Conservation (phyloP, 2,797 vertebrate species). For the Lepilemur septentrionalis region DNA sequence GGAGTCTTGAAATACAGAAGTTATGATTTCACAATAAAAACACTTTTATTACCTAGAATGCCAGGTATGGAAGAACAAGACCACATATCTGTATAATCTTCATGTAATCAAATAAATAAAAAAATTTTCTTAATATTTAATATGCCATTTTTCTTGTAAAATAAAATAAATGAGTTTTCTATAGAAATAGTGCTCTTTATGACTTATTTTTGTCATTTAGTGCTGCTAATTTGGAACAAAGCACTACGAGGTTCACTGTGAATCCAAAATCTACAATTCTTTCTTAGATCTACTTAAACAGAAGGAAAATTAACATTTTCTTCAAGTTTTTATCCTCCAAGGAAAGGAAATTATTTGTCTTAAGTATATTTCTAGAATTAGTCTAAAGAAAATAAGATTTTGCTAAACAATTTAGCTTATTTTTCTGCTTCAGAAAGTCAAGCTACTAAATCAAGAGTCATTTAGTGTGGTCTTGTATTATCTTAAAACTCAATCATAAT, state of each 20-base stretch:
- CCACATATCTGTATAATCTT: neutral
- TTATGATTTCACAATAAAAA: slow-evolving; percentile 1
- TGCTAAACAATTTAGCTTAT: slow-evolving; percentile 1
- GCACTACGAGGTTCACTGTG: neutral
- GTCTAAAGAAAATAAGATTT: slow-evolving; percentile 16
- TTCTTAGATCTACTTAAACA: neutral
- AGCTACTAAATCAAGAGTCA: neutral
- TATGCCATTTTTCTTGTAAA: neutral
- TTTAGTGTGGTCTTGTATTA: neutral
- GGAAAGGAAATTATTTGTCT: slow-evolving; percentile 10
- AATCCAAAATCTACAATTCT: neutral
- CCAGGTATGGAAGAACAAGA: neutral
- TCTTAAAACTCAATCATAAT: slow-evolving; percentile 29
- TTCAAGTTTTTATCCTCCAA: neutral
- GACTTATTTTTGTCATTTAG: neutral
- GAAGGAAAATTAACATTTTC: neutral
- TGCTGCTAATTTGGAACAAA: neutral
- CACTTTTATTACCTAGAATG: neutral
- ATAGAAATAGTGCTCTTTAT: neutral
- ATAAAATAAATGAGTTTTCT: neutral
- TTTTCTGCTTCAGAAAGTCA: neutral
- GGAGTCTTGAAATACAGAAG: neutral
- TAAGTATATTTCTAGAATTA: slow-evolving; percentile 1
- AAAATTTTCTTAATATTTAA: neutral
- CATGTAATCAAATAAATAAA: neutral